Evolutionary conservation across 2,113 vertebrate genomes (phyloP).

Genomic region (Coryphaenoides rupestris): DNA sequence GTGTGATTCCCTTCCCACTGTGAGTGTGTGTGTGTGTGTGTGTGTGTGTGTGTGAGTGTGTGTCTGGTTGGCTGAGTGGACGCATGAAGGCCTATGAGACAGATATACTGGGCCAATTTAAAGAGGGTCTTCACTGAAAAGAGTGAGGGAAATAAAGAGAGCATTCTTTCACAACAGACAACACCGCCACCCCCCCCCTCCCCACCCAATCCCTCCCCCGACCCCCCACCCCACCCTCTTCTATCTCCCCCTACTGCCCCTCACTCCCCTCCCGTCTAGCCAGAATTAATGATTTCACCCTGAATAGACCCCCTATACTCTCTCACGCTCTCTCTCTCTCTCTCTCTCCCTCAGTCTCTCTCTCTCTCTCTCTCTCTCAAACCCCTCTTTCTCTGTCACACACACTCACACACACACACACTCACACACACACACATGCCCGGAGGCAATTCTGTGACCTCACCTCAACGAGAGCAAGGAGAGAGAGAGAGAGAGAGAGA

Average conservation of each 20-base stretch:
- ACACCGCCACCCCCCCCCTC: conserved; percentile 28
- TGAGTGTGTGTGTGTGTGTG: conserved; percentile 40
- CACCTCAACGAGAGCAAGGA: conserved; percentile 44
- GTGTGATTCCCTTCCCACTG: too few species aligned
- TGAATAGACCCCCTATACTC: conserved; percentile 2
- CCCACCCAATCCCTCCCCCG: conserved; percentile 21
- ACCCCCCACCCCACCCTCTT: conserved; percentile 11
- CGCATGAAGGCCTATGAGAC: conserved; percentile 67
- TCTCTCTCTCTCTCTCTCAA: conserved; percentile 1
- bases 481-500: too few species aligned
- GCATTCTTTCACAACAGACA: conserved; percentile 54
- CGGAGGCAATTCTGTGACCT: conserved; percentile 56
- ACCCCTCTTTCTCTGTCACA: conserved; percentile 21
- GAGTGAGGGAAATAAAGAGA: conserved; percentile 57
- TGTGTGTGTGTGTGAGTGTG: conserved; percentile 38
- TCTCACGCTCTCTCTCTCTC: conserved; percentile 21
- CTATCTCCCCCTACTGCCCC: conserved; percentile 6
- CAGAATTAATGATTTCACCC: conserved; percentile 18
- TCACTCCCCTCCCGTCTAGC: conserved; percentile 3
- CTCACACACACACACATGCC: conserved; percentile 13
- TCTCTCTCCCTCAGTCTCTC: conserved; percentile 14
- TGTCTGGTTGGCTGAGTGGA: conserved; percentile 60
- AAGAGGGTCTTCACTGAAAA: conserved; percentile 53
- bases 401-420: neutral
- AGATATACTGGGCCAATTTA: conserved; percentile 62